phyloP scores from a whole-genome alignment of 2,888 invertebrate species.

The Erynnis tages region DNA sequence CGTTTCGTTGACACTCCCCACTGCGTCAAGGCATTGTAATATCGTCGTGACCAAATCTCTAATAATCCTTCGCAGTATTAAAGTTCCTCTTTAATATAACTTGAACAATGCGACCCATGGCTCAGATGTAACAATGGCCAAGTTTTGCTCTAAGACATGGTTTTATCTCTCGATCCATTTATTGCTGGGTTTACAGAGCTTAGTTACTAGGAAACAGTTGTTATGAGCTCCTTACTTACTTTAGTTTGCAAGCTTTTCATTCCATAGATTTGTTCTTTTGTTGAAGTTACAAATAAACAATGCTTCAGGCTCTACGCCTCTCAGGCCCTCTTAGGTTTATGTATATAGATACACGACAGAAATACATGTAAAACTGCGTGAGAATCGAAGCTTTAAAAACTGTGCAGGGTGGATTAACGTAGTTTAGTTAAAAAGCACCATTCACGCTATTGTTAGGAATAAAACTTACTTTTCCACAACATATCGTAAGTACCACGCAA shows the following conservation, averaged over 20 bases:
- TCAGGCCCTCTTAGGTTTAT: too few species aligned
- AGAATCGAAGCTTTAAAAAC: too few species aligned
- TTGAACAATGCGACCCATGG: slow-evolving; percentile 72
- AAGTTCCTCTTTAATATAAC: slow-evolving; percentile 73
- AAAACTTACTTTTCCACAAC: too few species aligned
- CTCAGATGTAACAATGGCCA: slow-evolving; percentile 68
- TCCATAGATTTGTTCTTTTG: too few species aligned
- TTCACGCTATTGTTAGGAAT: too few species aligned
- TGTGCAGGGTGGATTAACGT: too few species aligned
- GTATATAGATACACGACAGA: too few species aligned
- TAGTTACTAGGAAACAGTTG: slow-evolving; percentile 24
- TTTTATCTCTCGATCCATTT: slow-evolving; percentile 58
- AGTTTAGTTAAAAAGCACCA: too few species aligned
- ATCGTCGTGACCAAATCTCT: slow-evolving; percentile 30
- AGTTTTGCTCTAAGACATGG: slow-evolving; percentile 71
- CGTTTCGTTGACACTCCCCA: not conserved
- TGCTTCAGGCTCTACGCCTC: too few species aligned
- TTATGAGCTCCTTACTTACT: not conserved
- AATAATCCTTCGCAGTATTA: slow-evolving; percentile 74
- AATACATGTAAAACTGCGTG: too few species aligned
- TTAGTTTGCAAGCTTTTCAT: not conserved
- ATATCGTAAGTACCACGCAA: too few species aligned
- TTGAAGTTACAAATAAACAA: too few species aligned
- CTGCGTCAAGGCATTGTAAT: slow-evolving; percentile 10
- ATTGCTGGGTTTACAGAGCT: slow-evolving; percentile 28